These are phyloP conservation scores for Gymnocheta viridis DNA, from an alignment of 2,888 invertebrate genomes.

Conservation along the genomic window DNA sequence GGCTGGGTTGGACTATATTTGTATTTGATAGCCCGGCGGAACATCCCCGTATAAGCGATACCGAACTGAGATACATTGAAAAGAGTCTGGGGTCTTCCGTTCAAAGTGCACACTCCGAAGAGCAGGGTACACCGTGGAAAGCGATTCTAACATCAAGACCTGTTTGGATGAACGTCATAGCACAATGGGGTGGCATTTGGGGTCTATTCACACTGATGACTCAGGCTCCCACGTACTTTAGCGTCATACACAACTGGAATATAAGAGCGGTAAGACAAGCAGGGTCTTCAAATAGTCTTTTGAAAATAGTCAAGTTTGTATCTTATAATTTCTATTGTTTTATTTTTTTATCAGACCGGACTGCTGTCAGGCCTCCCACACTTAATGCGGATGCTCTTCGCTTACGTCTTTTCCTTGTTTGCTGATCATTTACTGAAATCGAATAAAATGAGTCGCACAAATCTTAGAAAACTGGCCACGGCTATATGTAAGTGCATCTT, in stretches of 20 bases:
- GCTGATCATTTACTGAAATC: conserved; percentile 85
- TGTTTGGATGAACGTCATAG: conserved; percentile 85
- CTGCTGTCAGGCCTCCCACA: conserved; percentile 86
- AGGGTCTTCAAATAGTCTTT: background rate
- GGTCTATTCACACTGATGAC: conserved; percentile 87
- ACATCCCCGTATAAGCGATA: conserved; percentile 85
- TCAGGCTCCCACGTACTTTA: conserved; percentile 88
- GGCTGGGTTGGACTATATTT: conserved; percentile 84
- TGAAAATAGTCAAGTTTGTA: background rate
- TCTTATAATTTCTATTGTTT: background rate
- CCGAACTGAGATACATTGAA: conserved; percentile 85
- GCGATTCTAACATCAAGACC: conserved; percentile 84
- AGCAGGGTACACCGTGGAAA: conserved; percentile 85
- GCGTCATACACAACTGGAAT: conserved; percentile 86
- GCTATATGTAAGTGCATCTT: conserved; percentile 83
- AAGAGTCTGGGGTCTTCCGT: conserved; percentile 83
- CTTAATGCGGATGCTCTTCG: conserved; percentile 84
- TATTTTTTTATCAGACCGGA: conserved; percentile 81
- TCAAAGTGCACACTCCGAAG: conserved; percentile 75
- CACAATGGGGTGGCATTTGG: conserved; percentile 87
- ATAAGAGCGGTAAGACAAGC: conserved; percentile 85
- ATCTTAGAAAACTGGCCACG: conserved; percentile 86
- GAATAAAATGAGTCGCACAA: conserved; percentile 84
- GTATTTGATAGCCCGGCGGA: conserved; percentile 86
- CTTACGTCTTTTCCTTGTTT: conserved; percentile 84